A percentile compares a stretch with the other conserved stretches of the same genome.
phyloP scores from a whole-genome alignment of 2,797 vertebrate species.

The Eremophila alpestris region DNA sequence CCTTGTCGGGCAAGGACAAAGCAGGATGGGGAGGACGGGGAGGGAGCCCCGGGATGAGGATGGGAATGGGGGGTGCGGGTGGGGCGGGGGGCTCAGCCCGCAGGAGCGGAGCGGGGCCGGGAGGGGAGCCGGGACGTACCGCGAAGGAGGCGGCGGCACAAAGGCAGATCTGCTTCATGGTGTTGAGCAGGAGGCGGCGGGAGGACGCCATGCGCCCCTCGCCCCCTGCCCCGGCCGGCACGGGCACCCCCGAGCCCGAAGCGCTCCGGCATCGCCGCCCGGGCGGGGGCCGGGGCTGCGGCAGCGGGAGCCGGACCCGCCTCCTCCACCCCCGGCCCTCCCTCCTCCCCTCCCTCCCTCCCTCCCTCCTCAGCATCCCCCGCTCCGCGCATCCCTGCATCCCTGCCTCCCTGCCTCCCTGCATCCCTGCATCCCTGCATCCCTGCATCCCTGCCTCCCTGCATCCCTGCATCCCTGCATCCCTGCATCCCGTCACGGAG shows the following conservation, averaged over 20 bases:
- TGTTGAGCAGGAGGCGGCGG: constrained; percentile 76
- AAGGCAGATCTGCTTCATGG: constrained; percentile 89
- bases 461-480: neutral
- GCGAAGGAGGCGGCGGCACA: constrained; percentile 83
- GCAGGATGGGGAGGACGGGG: neutral
- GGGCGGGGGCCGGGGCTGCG: neutral
- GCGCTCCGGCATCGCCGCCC: neutral
- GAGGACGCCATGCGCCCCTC: constrained; percentile 46
- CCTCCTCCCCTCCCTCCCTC: neutral
- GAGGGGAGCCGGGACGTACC: constrained; percentile 75
- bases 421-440: neutral
- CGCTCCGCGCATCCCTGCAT: neutral
- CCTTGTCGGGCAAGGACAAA: constrained; percentile 14
- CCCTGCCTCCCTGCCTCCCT: neutral
- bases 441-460: neutral
- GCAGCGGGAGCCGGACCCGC: constrained; percentile 17
- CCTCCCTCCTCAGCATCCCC: neutral
- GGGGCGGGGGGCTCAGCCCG: neutral
- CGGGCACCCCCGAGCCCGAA: neutral
- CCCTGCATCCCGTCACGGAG: neutral
- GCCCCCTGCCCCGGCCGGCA: neutral
- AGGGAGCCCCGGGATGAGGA: neutral
- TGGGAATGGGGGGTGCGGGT: neutral
- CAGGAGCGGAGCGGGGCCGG: neutral
- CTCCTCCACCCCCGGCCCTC: constrained; percentile 51